Evolutionary conservation across 2,797 vertebrate genomes (phyloP).

Genomic region (Pelodytes ibericus): DNA sequence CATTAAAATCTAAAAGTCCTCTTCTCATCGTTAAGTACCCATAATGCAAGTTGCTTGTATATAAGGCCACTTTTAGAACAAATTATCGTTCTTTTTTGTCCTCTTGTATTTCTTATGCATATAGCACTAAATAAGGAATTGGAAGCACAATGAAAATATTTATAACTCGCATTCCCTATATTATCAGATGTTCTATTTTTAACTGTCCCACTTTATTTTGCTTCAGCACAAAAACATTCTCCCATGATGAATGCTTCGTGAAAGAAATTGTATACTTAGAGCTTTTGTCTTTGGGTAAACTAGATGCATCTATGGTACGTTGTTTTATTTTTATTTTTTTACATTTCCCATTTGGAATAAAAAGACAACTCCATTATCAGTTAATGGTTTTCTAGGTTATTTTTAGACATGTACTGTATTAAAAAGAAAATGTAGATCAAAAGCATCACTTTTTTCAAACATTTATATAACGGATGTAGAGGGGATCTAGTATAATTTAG

Average conservation of each 20-base stretch:
- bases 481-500: neutral
- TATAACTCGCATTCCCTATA: constrained; percentile 2
- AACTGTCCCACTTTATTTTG: constrained; percentile 1
- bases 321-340: too few relatives aligned
- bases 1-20: too few relatives aligned
- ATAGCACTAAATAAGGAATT: constrained; percentile 8
- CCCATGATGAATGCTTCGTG: neutral
- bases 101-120: neutral
- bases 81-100: too few relatives aligned
- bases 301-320: too few relatives aligned
- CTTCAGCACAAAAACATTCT: neutral
- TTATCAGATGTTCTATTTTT: constrained; percentile 5
- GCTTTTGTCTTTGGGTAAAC: neutral
- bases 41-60: too few relatives aligned
- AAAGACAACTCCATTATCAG: neutral
- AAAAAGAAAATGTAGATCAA: too few relatives aligned
- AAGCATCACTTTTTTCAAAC: too few relatives aligned
- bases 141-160: neutral
- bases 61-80: too few relatives aligned
- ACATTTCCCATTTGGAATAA: neutral
- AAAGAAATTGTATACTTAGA: neutral
- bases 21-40: too few relatives aligned
- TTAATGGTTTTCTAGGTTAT: too few relatives aligned
- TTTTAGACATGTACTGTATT: too few relatives aligned
- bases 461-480: neutral